Conservation (phyloP, 1,140 invertebrate species). For the Pseudomyrmex cubaensis region DNA sequence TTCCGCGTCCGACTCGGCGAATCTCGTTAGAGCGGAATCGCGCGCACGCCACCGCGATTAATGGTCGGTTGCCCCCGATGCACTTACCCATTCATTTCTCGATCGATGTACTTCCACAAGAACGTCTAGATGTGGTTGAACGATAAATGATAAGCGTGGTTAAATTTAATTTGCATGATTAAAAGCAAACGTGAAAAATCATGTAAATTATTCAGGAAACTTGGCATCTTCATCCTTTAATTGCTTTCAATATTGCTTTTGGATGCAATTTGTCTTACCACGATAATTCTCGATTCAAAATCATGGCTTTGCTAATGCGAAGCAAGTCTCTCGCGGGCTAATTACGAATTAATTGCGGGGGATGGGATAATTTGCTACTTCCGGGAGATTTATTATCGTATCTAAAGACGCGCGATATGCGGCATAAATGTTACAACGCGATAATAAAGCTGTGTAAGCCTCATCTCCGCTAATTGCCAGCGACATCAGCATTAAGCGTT, state of each 20-base stretch:
- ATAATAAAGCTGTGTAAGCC: not conserved
- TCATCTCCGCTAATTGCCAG: slow-evolving; percentile 15
- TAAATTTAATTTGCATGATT: too few relatives aligned
- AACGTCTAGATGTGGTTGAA: not conserved
- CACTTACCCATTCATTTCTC: not conserved
- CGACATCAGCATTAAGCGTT: not conserved
- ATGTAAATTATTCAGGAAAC: too few relatives aligned
- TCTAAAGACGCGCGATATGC: not conserved
- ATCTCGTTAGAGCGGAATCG: slow-evolving; percentile 61
- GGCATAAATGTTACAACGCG: not conserved
- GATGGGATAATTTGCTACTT: not conserved
- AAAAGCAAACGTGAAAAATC: too few relatives aligned
- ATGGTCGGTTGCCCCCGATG: not conserved
- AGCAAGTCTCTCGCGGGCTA: not conserved
- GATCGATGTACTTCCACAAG: not conserved
- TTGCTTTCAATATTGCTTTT: too few relatives aligned
- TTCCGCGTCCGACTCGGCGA: slow-evolving; percentile 75
- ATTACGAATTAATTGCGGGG: slow-evolving; percentile 19
- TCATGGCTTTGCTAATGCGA: not conserved
- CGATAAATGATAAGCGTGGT: too few relatives aligned
- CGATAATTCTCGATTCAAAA: too few relatives aligned
- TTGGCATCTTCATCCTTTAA: too few relatives aligned
- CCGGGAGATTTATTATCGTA: not conserved
- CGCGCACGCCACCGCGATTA: slow-evolving; percentile 6
- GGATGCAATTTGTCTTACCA: too few relatives aligned